phyloP scores from a whole-genome alignment of 1,140 invertebrate species.

The Dendrolimus kikuchii region DNA sequence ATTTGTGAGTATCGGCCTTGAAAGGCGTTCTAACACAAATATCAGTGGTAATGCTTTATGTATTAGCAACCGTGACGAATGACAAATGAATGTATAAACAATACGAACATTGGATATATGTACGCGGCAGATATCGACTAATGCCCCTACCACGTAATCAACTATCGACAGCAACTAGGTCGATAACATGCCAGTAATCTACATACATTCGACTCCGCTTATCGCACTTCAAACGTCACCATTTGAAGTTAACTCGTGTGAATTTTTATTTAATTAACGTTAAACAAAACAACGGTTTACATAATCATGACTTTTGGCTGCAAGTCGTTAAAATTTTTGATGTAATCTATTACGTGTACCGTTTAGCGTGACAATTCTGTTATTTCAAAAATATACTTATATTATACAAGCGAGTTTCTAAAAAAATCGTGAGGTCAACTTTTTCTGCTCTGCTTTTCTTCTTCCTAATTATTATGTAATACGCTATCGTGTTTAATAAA shows the following conservation, averaged over 20 bases:
- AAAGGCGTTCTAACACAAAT: constrained; percentile 43
- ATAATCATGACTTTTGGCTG: not conserved
- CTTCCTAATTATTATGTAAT: too few relatives aligned
- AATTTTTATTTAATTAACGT: constrained; percentile 9
- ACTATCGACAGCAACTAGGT: constrained; percentile 1
- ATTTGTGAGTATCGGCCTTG: constrained; percentile 40
- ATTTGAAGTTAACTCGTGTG: constrained; percentile 1
- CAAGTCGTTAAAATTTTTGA: too few relatives aligned
- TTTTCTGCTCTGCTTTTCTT: too few relatives aligned
- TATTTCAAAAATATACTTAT: too few relatives aligned
- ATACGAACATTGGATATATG: constrained; percentile 31
- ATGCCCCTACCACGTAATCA: constrained; percentile 17
- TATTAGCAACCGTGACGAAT: constrained; percentile 52
- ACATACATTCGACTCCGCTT: not conserved
- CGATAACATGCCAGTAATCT: constrained; percentile 3
- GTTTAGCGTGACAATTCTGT: too few relatives aligned
- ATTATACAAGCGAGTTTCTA: too few relatives aligned
- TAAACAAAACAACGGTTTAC: constrained; percentile 5
- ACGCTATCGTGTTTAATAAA: too few relatives aligned
- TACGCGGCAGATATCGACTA: constrained; percentile 26
- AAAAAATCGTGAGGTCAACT: too few relatives aligned
- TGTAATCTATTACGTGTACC: too few relatives aligned
- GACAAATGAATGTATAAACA: constrained; percentile 55
- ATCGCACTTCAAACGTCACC: constrained; percentile 1
- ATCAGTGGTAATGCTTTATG: constrained; percentile 17